phyloP scores from a whole-genome alignment of 1,140 invertebrate genomes.

The Drosophila eugracilis region DNA sequence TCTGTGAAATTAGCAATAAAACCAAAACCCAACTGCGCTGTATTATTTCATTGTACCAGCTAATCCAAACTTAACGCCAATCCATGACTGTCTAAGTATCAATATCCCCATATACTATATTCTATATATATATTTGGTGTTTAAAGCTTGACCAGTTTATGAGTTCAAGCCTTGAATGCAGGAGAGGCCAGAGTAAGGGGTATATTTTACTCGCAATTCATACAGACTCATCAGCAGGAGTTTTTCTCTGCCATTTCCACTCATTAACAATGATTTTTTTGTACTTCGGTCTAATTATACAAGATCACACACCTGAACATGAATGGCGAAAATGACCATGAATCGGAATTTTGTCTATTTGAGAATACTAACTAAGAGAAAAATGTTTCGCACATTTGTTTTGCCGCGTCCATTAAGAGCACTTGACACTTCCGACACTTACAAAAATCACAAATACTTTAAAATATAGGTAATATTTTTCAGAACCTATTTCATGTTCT shows the following conservation, averaged over 20 bases:
- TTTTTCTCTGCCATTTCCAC: slow-evolving; percentile 12
- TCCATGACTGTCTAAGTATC: slow-evolving; percentile 16
- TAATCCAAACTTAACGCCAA: slow-evolving; percentile 11
- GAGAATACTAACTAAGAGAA: not conserved
- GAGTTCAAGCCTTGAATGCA: slow-evolving; percentile 49
- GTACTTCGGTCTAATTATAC: slow-evolving; percentile 21
- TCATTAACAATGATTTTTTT: slow-evolving; percentile 24
- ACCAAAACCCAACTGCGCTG: slow-evolving; percentile 70
- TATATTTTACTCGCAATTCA: slow-evolving; percentile 1
- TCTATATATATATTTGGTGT: slow-evolving; percentile 36
- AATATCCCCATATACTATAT: no score
- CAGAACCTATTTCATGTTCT: not conserved
- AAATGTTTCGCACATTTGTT: slow-evolving; percentile 64
- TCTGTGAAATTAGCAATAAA: slow-evolving; percentile 80
- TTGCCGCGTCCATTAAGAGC: slow-evolving; percentile 52
- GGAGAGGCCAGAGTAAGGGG: slow-evolving; percentile 25
- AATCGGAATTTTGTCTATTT: slow-evolving; percentile 60
- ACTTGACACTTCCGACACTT: slow-evolving; percentile 20
- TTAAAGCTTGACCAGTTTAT: slow-evolving; percentile 49
- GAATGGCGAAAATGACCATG: slow-evolving; percentile 69
- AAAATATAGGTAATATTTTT: not conserved
- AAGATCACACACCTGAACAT: slow-evolving; percentile 35
- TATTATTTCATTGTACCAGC: slow-evolving; percentile 57
- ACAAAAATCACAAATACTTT: slow-evolving; percentile 4
- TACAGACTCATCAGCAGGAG: not conserved